Evolutionary conservation across 2,113 vertebrate species (phyloP).

Genomic region (human (Homo sapiens)): GRCh38 chr2:206379501-206380000

Average conservation of each 20-base stretch:
- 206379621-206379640: constrained; percentile 75
- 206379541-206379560: constrained; percentile 77
- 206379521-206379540: constrained; percentile 74
- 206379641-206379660: constrained; percentile 68
- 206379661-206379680: constrained; percentile 59
- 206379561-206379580: constrained; percentile 74
- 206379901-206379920: background rate
- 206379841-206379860: background rate
- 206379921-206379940: background rate
- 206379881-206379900: background rate
- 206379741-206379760: constrained; percentile 25
- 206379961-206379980: background rate
- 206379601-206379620: constrained; percentile 73
- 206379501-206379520: constrained; percentile 69
- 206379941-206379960: constrained; percentile 16
- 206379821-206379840: background rate
- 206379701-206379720: constrained; percentile 60
- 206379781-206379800: constrained; percentile 41
- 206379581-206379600: constrained; percentile 73
- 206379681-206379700: constrained; percentile 47
- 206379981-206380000: constrained; percentile 6
- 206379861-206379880: background rate
- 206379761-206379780: constrained; percentile 49
- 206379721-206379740: constrained; percentile 52
- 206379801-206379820: constrained; percentile 28